Evolutionary conservation across 2,113 vertebrate species (phyloP), one percentile per base, ranked within the genome.

Genomic region (Madoqua kirkii): DNA sequence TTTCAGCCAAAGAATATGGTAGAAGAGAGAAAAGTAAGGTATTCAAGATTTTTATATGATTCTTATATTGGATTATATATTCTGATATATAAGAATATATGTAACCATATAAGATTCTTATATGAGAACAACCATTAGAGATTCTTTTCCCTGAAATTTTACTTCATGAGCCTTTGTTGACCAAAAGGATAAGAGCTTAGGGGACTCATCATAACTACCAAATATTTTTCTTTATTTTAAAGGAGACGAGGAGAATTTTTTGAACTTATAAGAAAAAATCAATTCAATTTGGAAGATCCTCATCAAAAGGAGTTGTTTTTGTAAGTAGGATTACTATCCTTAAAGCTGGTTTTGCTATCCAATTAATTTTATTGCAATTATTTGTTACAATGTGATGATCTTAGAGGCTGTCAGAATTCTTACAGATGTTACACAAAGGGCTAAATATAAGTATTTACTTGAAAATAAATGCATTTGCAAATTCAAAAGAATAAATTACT

Each of bases 231-330:
- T 95, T 98, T 98, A n/a, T 98, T 98, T 98, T 97, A 64, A 97
- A 99, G 99, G 99, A 99, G 99, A 64, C 98, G 99, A 96, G 99
- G 99, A 96, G 99, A 99, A 94, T 99, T 99, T 98, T 99, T 99
- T 95, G 99, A 99, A 97, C 99, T 99, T 94, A 99, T 99, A 88
- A 99, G 99, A 98, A 99, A 99, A 98, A 99, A 99, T 62, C 99
- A 99, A 97, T 99, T 99, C 98, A 98, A 98, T 36, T 99, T 99
- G 99, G 99, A 99, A 95, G 99, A 99, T 17, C 99, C 99, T 85
- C 89, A 98, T 82, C 99, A 99, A 98, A 99, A 99, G 98, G 99
- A 99, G 83, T 95, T 99, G 40, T 99, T 99, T 98, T 98, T 99
- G 99, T 99, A 98, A 99, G 99, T 99, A 96, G 15, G 1, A 31